Evolutionary conservation across 2,797 vertebrate genomes (phyloP).

Genomic region (Ctenochaetus hawaiiensis): DNA sequence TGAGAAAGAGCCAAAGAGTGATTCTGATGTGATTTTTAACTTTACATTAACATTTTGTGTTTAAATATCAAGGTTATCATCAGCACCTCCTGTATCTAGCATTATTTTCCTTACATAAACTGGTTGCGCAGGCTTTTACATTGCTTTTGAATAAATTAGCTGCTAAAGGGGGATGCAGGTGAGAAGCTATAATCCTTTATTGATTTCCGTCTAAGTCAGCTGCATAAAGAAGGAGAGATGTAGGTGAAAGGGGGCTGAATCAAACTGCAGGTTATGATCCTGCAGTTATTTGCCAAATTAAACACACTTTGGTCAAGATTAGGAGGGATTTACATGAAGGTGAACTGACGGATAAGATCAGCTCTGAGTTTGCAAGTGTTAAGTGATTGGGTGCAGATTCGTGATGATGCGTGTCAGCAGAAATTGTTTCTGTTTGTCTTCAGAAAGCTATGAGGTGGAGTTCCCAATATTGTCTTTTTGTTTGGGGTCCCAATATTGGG

Average conservation of each 20-base stretch:
- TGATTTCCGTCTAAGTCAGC: constrained; percentile 9
- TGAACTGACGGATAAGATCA: constrained; percentile 4
- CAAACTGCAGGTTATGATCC: constrained; percentile 21
- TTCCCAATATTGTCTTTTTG: constrained; percentile 69
- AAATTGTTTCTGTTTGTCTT: constrained; percentile 38
- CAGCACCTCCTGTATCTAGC: no score
- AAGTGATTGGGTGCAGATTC: neutral
- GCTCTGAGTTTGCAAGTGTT: neutral
- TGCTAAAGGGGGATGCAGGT: constrained; percentile 15
- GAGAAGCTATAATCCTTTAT: constrained; percentile 42
- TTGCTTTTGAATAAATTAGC: constrained; percentile 3
- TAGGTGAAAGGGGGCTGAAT: constrained; percentile 23
- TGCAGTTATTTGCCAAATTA: constrained; percentile 30
- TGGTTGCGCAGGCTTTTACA: neutral
- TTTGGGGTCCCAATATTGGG: constrained; percentile 71
- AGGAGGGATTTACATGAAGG: constrained; percentile 24
- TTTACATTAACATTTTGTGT: neutral
- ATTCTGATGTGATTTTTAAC: neutral
- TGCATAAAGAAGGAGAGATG: constrained; percentile 23
- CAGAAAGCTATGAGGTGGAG: constrained; percentile 80
- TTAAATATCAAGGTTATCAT: neutral
- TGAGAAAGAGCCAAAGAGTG: no score
- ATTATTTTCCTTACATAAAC: neutral
- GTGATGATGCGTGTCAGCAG: neutral
- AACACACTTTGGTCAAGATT: constrained; percentile 30